Conservation (phyloP, 2,888 invertebrate species). For the Nemoura dubitans region DNA sequence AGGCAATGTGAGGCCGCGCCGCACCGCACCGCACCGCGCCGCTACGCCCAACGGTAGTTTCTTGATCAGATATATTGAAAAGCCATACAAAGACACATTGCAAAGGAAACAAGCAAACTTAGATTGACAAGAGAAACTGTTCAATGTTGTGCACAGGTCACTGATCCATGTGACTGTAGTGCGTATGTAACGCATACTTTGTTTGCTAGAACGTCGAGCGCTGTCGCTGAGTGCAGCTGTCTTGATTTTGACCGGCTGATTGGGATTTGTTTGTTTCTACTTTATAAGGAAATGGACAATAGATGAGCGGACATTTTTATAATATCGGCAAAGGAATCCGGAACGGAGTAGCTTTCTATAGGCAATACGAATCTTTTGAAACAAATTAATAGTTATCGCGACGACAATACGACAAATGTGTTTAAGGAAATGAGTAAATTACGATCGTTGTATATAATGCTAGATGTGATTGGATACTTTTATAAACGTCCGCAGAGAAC, state of each 20-base stretch:
- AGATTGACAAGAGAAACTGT: conserved; percentile 25
- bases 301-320: not conserved
- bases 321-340: not conserved
- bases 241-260: not conserved
- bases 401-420: not conserved
- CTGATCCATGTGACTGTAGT: not conserved
- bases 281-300: not conserved
- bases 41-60: conserved; percentile 12
- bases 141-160: not conserved
- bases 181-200: no score
- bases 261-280: not conserved
- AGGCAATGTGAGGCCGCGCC: no score
- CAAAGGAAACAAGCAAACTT: conserved; percentile 21
- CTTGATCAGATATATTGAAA: conserved; percentile 31
- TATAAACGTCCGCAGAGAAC: not conserved
- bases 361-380: not conserved
- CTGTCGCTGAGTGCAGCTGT: not conserved
- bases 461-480: not conserved
- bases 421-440: not conserved
- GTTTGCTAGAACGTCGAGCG: no score
- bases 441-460: not conserved
- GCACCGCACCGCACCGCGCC: no score
- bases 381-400: not conserved
- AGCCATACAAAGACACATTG: conserved; percentile 29
- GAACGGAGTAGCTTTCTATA: not conserved